Conservation (phyloP, 2,888 invertebrate genomes). For the Charanyca ferruginea region DNA sequence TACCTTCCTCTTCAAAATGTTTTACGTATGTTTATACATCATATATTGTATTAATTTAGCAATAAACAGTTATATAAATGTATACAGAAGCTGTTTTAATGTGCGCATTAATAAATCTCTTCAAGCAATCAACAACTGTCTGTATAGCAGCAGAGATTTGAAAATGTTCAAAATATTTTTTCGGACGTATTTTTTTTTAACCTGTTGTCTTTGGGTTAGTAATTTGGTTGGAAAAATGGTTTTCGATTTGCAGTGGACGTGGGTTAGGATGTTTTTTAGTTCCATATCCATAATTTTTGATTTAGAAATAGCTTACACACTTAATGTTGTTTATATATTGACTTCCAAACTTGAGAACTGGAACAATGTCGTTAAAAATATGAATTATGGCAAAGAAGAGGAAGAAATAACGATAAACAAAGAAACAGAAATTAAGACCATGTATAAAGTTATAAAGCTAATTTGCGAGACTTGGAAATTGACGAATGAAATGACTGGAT, state of each 20-base stretch:
- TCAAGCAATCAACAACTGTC: conserved; percentile 10
- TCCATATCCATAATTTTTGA: conserved; percentile 19
- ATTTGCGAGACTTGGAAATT: conserved; percentile 23
- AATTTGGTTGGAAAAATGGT: conserved; percentile 20
- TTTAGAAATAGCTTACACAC: conserved; percentile 19
- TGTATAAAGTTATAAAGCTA: conserved; percentile 12
- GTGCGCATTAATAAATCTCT: conserved; percentile 1
- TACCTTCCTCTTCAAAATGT: conserved; percentile 8
- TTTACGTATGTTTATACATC: conserved; percentile 12
- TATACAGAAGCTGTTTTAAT: background rate
- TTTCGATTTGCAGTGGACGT: conserved; percentile 16
- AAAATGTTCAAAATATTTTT: conserved; percentile 4
- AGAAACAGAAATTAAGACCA: background rate
- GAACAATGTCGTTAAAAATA: conserved; percentile 16
- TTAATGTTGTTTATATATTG: conserved; percentile 25
- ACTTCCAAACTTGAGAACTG: conserved; percentile 28
- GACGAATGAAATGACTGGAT: conserved; percentile 20
- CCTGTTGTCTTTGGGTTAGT: background rate
- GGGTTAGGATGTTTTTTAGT: conserved; percentile 1
- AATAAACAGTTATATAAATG: conserved; percentile 7
- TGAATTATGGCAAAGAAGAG: background rate
- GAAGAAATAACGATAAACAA: background rate
- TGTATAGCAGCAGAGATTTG: conserved; percentile 17
- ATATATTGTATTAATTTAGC: conserved; percentile 1
- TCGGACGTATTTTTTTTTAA: background rate